Evolutionary conservation across 2,888 invertebrate species (phyloP).

Genomic region (Drosophila peninsularis): DNA sequence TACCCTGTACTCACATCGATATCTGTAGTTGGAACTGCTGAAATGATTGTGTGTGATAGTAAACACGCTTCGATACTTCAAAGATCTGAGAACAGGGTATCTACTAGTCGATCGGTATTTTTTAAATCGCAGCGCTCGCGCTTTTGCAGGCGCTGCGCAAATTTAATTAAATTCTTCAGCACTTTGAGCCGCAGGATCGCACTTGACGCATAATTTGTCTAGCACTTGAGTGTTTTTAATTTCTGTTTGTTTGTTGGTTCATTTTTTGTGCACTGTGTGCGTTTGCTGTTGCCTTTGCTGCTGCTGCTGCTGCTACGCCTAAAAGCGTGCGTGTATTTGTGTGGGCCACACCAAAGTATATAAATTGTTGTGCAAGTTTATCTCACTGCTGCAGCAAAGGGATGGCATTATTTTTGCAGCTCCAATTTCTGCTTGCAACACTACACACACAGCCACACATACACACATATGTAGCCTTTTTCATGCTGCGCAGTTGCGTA

Average conservation of each 20-base stretch:
- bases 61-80: neutral
- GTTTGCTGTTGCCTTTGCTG: slow-evolving; percentile 23
- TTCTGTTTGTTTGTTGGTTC: slow-evolving; percentile 1
- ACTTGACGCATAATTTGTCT: slow-evolving; percentile 75
- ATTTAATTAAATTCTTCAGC: slow-evolving; percentile 76
- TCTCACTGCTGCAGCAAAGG: slow-evolving; percentile 44
- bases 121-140: neutral
- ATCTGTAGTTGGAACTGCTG: neutral
- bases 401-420: slow-evolving; percentile 31
- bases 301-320: slow-evolving; percentile 7
- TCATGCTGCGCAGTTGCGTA: slow-evolving; percentile 7
- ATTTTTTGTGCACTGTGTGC: slow-evolving; percentile 20
- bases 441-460: neutral
- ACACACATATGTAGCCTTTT: neutral
- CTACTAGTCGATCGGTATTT: neutral
- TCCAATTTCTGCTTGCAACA: slow-evolving; percentile 31
- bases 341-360: slow-evolving; percentile 38
- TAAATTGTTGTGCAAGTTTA: slow-evolving; percentile 58
- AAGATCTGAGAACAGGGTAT: slow-evolving; percentile 5
- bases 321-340: slow-evolving; percentile 23
- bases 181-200: slow-evolving; percentile 65
- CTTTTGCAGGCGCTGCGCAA: slow-evolving; percentile 34
- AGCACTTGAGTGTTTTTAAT: slow-evolving; percentile 27
- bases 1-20: slow-evolving; percentile 1
- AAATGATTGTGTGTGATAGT: neutral